Conservation (phyloP, 2,888 invertebrate genomes). For the Mythimna pallens region DNA sequence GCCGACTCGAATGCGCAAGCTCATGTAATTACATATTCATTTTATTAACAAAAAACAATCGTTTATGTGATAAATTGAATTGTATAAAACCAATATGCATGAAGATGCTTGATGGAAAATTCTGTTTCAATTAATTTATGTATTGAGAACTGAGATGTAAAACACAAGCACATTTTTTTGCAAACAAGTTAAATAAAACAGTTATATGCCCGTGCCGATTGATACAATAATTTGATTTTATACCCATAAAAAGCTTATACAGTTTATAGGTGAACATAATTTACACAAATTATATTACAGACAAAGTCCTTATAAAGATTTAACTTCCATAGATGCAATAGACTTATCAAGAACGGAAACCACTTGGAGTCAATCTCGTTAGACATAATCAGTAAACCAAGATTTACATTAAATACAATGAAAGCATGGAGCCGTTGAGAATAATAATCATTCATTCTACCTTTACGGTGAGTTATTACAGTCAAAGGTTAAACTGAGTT, state of each 20-base stretch:
- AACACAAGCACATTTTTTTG: neutral
- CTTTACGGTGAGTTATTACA: constrained; percentile 58
- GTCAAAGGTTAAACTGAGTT: constrained; percentile 72
- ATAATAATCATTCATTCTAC: constrained; percentile 57
- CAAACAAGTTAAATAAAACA: neutral
- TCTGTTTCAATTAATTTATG: constrained; percentile 2
- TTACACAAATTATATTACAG: constrained; percentile 33
- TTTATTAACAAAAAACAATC: constrained; percentile 48
- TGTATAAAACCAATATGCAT: constrained; percentile 35
- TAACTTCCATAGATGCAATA: constrained; percentile 19
- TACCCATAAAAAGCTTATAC: constrained; percentile 12
- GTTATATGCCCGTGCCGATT: neutral
- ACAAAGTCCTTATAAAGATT: constrained; percentile 29
- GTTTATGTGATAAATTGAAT: constrained; percentile 29
- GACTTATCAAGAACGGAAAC: constrained; percentile 1
- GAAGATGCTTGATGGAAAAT: constrained; percentile 20
- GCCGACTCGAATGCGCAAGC: constrained; percentile 37
- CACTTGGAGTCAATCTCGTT: constrained; percentile 9
- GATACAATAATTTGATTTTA: constrained; percentile 3
- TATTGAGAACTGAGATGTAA: constrained; percentile 21
- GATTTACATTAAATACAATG: constrained; percentile 42
- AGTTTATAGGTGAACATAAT: constrained; percentile 5
- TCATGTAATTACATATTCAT: constrained; percentile 47
- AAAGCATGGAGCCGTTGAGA: constrained; percentile 58
- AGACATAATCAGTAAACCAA: constrained; percentile 16